A percentile compares a stretch with the other conserved stretches of the same genome.
These are phyloP conservation scores for Enteromius anoplus DNA, from an alignment of 2,797 vertebrate genomes.

Conservation along the genomic window DNA sequence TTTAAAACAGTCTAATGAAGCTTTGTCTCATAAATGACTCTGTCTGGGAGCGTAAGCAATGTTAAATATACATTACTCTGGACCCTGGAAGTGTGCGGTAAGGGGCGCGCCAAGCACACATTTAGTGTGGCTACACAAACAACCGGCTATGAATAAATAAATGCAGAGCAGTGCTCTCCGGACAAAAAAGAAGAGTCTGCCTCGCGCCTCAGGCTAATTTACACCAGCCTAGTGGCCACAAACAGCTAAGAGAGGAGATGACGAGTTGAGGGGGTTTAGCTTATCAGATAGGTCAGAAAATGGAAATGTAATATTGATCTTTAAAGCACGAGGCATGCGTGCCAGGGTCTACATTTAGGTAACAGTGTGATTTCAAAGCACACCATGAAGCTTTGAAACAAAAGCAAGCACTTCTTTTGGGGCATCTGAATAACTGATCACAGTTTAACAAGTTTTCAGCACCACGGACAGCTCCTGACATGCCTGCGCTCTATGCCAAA, in stretches of 20 bases:
- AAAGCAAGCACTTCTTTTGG: conserved; percentile 24
- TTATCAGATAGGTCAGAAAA: conserved; percentile 42
- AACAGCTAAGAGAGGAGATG: conserved; percentile 6
- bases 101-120: conserved; percentile 11
- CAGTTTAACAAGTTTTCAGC: conserved; percentile 50
- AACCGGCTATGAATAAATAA: conserved; percentile 62
- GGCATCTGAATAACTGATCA: conserved; percentile 41
- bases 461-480: conserved; percentile 36
- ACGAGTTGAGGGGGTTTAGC: conserved; percentile 29
- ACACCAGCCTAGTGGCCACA: conserved; percentile 42
- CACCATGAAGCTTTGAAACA: conserved; percentile 22
- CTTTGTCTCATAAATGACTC: conserved; percentile 80
- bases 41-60: conserved; percentile 74
- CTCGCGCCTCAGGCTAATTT: conserved; percentile 50
- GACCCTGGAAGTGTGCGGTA: conserved; percentile 61
- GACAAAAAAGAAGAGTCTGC: conserved; percentile 52
- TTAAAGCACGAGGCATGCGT: background rate
- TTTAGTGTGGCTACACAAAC: conserved; percentile 59
- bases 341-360: background rate
- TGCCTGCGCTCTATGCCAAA: conserved; percentile 34
- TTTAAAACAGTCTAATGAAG: conserved; percentile 79
- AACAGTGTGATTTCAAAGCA: conserved; percentile 25
- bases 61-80: conserved; percentile 78
- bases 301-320: conserved; percentile 34
- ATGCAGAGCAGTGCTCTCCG: conserved; percentile 34